phyloP scores from a whole-genome alignment of 2,113 vertebrate genomes.

The Ceratotherium simum region DNA sequence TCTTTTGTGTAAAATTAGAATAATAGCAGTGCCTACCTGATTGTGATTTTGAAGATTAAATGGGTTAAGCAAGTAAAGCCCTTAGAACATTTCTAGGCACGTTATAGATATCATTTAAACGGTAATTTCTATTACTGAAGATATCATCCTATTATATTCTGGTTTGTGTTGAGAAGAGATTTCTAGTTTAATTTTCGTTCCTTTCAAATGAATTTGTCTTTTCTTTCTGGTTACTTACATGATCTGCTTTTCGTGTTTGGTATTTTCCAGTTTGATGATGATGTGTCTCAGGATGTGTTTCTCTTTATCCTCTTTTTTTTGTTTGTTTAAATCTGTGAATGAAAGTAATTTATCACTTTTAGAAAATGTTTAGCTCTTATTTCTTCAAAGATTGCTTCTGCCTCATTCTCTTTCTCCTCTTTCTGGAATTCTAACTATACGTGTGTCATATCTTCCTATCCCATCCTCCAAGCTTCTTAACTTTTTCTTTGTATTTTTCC shows the following conservation, averaged over 20 bases:
- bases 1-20: neutral
- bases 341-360: neutral
- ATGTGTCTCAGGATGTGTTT: neutral
- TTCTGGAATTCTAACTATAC: neutral
- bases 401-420: neutral
- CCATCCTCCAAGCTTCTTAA: neutral
- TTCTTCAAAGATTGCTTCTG: conserved; percentile 44
- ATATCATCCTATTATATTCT: neutral
- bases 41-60: conserved; percentile 6
- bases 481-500: neutral
- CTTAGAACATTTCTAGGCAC: conserved; percentile 4
- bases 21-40: neutral
- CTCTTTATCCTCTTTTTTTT: neutral
- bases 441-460: neutral
- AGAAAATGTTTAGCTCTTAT: neutral
- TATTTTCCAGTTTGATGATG: conserved; percentile 17
- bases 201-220: conserved; percentile 46
- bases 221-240: neutral
- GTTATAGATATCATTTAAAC: neutral
- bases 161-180: neutral
- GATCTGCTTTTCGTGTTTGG: neutral
- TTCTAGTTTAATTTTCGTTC: neutral
- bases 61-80: neutral
- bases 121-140: conserved; percentile 18
- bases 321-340: neutral